Conservation (phyloP, 2,888 invertebrate species). For the Ophion obscuratus region DNA sequence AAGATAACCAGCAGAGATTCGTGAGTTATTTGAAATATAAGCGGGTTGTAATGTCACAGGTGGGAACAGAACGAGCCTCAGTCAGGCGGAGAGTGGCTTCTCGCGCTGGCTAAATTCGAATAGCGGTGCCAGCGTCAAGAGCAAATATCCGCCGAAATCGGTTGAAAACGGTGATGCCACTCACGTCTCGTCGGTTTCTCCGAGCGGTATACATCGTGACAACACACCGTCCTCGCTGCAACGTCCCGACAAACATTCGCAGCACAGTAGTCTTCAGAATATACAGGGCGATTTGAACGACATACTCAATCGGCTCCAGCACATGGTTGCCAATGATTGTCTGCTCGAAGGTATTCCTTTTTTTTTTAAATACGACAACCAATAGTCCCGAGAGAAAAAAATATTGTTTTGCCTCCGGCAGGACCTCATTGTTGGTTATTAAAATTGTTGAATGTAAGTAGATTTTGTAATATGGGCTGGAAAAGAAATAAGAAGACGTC, state of each 20-base stretch:
- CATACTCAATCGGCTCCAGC: constrained; percentile 89
- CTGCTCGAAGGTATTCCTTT: constrained; percentile 86
- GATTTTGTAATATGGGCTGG: no score
- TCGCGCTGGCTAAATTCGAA: constrained; percentile 80
- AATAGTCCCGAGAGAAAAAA: no score
- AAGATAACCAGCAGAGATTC: background rate
- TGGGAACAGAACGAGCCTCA: constrained; percentile 74
- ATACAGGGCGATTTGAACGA: constrained; percentile 89
- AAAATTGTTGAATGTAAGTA: no score
- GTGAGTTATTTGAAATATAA: constrained; percentile 63
- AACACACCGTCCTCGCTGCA: constrained; percentile 81
- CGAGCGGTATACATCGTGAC: constrained; percentile 76
- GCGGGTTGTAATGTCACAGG: constrained; percentile 68
- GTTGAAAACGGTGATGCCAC: constrained; percentile 65
- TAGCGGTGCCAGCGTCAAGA: constrained; percentile 68
- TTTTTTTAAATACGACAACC: background rate
- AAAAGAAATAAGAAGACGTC: no score
- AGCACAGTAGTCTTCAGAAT: constrained; percentile 82
- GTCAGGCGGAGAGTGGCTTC: constrained; percentile 78
- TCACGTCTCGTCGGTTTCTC: constrained; percentile 72
- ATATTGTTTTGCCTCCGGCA: no score
- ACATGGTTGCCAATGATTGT: constrained; percentile 89
- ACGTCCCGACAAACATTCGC: constrained; percentile 81
- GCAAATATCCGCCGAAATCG: constrained; percentile 64
- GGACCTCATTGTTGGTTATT: no score